A percentile compares a stretch with the other conserved stretches of the same genome.
Evolutionary conservation across 2,888 invertebrate species (phyloP).

Genomic region (Euzophera pinguis): DNA sequence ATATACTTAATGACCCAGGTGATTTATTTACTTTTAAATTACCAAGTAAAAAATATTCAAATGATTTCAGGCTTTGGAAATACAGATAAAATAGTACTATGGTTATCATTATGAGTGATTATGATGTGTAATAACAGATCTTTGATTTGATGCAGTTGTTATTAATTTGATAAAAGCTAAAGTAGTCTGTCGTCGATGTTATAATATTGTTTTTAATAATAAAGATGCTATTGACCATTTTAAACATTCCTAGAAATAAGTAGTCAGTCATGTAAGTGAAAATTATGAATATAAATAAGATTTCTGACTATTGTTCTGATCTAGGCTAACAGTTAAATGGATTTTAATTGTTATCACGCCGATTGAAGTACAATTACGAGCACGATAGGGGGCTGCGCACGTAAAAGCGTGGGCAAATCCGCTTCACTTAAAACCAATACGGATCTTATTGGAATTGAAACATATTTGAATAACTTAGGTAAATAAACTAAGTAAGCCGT

Average conservation of each 20-base stretch:
- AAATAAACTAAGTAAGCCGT: neutral
- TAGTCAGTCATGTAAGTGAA: too few species aligned
- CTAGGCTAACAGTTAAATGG: slow-evolving; percentile 4
- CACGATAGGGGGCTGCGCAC: neutral
- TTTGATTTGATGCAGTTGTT: too few species aligned
- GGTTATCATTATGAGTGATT: too few species aligned
- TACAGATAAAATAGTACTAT: too few species aligned
- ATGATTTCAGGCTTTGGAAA: too few species aligned
- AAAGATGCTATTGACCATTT: slow-evolving; percentile 5
- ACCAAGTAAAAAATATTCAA: too few species aligned
- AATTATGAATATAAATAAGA: too few species aligned
- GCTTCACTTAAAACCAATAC: neutral
- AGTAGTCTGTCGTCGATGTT: neutral
- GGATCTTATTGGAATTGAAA: slow-evolving; percentile 8
- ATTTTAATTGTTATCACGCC: slow-evolving; percentile 14
- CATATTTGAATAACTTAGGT: neutral
- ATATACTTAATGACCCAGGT: too few species aligned
- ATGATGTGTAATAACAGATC: too few species aligned
- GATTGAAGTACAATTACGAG: neutral
- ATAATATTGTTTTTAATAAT: slow-evolving; percentile 20
- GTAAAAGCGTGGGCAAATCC: neutral
- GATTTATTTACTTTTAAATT: too few species aligned
- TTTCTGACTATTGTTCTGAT: slow-evolving; percentile 16
- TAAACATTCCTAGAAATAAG: neutral
- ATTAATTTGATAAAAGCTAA: neutral